Evolutionary conservation across 2,113 vertebrate species (phyloP).

Genomic region (Motacilla alba): DNA sequence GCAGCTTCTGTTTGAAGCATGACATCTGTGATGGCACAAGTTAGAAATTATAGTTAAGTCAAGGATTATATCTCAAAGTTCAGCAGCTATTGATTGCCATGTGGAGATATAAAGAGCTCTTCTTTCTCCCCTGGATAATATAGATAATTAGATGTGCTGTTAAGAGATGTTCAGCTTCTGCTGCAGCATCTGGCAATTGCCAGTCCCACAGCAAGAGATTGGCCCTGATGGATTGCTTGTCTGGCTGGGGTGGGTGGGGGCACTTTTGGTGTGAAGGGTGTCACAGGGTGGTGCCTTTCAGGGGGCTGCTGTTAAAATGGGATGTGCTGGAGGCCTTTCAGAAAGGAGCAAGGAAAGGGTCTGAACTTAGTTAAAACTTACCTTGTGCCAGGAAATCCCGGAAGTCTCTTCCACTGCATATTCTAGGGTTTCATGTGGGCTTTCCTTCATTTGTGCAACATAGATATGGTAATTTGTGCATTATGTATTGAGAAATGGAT

Average conservation of each 20-base stretch:
- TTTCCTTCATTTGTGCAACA: background rate
- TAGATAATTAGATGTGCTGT: constrained; percentile 10
- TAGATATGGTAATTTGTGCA: constrained; percentile 3
- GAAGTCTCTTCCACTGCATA: background rate
- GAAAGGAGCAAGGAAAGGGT: background rate
- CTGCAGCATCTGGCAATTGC: constrained; percentile 7
- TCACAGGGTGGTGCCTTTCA: background rate
- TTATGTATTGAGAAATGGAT: constrained; percentile 33
- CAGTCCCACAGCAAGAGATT: background rate
- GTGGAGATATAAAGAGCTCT: background rate
- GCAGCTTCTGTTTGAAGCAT: background rate
- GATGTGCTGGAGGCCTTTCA: background rate
- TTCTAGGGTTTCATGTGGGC: background rate
- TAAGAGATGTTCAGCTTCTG: background rate
- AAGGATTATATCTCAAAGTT: background rate
- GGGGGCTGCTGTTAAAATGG: background rate
- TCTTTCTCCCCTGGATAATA: background rate
- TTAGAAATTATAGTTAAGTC: background rate
- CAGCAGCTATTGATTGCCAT: background rate
- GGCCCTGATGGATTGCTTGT: background rate
- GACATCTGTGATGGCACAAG: background rate
- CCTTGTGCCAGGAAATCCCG: background rate
- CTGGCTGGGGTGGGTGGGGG: background rate
- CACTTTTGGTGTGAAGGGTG: background rate
- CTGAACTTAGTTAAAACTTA: background rate